Evolutionary conservation across 2,888 invertebrate species (phyloP), one percentile per base, ranked within the genome.

Genomic region (Agriopis leucophaearia): DNA sequence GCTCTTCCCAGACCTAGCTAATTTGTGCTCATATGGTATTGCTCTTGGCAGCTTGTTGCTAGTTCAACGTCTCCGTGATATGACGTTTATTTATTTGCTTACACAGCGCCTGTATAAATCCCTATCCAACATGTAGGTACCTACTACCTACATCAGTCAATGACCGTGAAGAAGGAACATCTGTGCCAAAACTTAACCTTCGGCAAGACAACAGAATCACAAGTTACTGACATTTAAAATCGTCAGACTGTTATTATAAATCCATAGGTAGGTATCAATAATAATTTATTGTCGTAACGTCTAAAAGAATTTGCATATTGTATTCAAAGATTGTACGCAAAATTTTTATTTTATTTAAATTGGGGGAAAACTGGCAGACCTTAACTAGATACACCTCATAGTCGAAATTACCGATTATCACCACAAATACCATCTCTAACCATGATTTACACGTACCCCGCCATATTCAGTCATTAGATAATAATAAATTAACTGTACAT

Each of bases 401-500:
- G 9, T 15, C 15, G 9, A 10, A 52, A 52, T 52, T 9, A 40
- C 40, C 40, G 6, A 12, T 16, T 16, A 42, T 18, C 55, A 0
- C 13, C 42, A 55, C 55, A 55, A 57, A 45, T 57, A 36, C 57
- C 57, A 6, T 15, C 35, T 44, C 47, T 48, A 59, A 59, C 50
- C 38, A 48, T 48, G 35, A 45, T 36, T 47, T 45, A 12, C 35
- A 36, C n/a, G 45, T 15, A 44, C 44, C 12, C 16, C 56, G 27
- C 57, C 7, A 47, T 56, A 66, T 65, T 71, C 60, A 66, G 16
- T 68, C 62, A 57, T 42, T 44, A 61, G 45, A 10, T 45, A n/a
- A 62, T 67, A 65, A 69, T 69, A 71, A 69, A 69, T 66, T 64
- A 66, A 57, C 48, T 36, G 54, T 61, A 60, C 65, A 64, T 67